Evolutionary conservation across 1,140 invertebrate species (phyloP).

Genomic region (Tachypleus tridentatus): DNA sequence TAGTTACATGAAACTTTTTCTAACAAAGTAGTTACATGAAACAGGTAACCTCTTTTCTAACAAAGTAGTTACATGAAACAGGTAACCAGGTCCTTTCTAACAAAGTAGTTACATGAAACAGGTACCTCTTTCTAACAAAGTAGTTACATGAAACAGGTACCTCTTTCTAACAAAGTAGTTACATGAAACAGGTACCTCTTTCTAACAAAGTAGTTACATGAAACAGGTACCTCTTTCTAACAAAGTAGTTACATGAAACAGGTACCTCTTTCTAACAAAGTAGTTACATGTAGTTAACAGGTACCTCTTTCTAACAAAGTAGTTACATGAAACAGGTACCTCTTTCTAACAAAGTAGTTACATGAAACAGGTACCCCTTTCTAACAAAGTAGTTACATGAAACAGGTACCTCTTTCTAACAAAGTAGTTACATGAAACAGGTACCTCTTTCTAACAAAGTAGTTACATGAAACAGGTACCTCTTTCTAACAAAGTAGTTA

Average conservation of each 20-base stretch:
- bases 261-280: slow-evolving; percentile 38
- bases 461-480: slow-evolving; percentile 12
- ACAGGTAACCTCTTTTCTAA: slow-evolving; percentile 41
- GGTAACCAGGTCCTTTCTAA: too few relatives aligned
- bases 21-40: slow-evolving; percentile 8
- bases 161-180: slow-evolving; percentile 38
- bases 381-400: slow-evolving; percentile 9
- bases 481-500: slow-evolving; percentile 38
- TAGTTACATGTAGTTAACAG: slow-evolving; percentile 11
- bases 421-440: slow-evolving; percentile 8
- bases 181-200: slow-evolving; percentile 36
- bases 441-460: slow-evolving; percentile 38
- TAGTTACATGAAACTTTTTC: too few relatives aligned
- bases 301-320: slow-evolving; percentile 38
- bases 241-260: slow-evolving; percentile 8
- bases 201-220: slow-evolving; percentile 7
- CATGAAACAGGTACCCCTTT: slow-evolving; percentile 36
- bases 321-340: slow-evolving; percentile 12
- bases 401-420: slow-evolving; percentile 39
- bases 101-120: slow-evolving; percentile 8
- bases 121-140: slow-evolving; percentile 38
- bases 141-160: slow-evolving; percentile 11
- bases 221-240: slow-evolving; percentile 39
- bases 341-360: slow-evolving; percentile 38
- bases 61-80: slow-evolving; percentile 8